A percentile compares a stretch with the other conserved stretches of the same genome.
Conservation (phyloP, 2,797 vertebrate genomes). For the Dendrocincla tyrannina region DNA sequence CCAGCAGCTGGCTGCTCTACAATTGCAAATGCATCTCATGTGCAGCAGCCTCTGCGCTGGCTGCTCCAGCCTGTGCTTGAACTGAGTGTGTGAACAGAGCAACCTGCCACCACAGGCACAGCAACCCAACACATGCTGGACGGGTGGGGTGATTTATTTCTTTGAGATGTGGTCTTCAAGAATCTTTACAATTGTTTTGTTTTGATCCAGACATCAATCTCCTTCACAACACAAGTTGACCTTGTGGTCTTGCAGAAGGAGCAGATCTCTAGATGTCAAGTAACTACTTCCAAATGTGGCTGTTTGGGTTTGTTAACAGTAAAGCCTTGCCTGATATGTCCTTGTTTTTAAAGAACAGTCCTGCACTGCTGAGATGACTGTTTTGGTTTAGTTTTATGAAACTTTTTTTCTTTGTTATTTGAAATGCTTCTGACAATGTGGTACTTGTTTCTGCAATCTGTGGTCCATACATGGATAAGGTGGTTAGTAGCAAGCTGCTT, state of each 20-base stretch:
- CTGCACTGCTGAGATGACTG: background rate
- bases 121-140: accelerated
- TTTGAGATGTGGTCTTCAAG: background rate
- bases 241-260: background rate
- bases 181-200: background rate
- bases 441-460: background rate
- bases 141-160: background rate
- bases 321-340: background rate
- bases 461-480: background rate
- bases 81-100: background rate
- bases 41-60: background rate
- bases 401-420: background rate
- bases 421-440: background rate
- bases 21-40: background rate
- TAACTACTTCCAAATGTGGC: background rate
- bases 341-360: background rate
- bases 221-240: constrained; percentile 16
- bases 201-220: background rate
- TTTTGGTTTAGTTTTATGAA: background rate
- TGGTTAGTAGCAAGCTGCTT: background rate
- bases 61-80: background rate
- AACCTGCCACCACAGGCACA: background rate
- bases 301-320: background rate
- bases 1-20: constrained; percentile 20
- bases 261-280: background rate